These are phyloP conservation scores for Gorsachius goisagi DNA, from an alignment of 2,113 vertebrate species.

Conservation along the genomic window DNA sequence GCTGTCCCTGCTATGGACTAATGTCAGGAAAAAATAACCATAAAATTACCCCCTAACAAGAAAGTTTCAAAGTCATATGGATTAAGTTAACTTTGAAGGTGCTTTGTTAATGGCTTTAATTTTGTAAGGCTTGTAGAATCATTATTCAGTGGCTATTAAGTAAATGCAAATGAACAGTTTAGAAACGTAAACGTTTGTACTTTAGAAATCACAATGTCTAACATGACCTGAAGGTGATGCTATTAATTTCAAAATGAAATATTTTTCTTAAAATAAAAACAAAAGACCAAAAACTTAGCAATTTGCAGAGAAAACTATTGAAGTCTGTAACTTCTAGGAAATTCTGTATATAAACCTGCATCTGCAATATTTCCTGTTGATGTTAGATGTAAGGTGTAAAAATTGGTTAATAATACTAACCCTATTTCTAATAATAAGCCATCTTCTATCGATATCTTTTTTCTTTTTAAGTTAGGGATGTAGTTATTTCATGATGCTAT, in stretches of 20 bases:
- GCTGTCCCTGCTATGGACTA: neutral
- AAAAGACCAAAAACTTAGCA: fast-evolving
- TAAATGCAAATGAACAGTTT: neutral
- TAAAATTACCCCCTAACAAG: neutral
- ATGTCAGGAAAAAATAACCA: neutral
- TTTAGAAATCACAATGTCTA: neutral
- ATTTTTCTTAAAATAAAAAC: neutral
- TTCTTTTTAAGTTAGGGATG: neutral
- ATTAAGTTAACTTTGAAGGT: neutral
- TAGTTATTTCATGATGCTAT: neutral
- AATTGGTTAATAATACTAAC: neutral
- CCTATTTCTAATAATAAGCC: neutral
- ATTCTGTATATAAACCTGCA: neutral
- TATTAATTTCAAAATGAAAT: neutral
- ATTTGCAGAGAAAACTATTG: neutral
- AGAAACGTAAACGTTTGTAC: neutral
- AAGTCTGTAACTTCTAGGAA: neutral
- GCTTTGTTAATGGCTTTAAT: neutral
- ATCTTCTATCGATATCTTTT: neutral
- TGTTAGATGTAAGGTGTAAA: neutral
- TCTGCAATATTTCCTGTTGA: neutral
- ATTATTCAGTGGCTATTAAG: neutral
- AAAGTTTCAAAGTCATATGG: neutral
- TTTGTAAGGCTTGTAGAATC: neutral
- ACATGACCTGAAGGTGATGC: neutral